These are phyloP conservation scores for Heliangelus exortis DNA, from an alignment of 2,797 vertebrate genomes.

Conservation along the genomic window DNA sequence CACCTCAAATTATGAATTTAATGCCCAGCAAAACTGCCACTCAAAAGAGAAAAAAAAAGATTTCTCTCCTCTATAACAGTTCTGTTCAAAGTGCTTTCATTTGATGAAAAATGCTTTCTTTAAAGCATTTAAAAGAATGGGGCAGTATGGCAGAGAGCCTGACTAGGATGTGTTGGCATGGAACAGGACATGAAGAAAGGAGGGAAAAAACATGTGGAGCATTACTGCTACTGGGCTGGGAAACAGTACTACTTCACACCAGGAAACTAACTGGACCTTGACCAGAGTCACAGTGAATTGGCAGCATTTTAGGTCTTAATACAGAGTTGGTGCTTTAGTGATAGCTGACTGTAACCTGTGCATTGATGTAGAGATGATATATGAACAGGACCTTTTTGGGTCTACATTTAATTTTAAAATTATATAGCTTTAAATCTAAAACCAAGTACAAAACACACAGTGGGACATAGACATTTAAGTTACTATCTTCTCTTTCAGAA, in stretches of 20 bases:
- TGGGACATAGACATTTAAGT: background rate
- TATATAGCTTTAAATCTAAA: background rate
- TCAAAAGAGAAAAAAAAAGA: background rate
- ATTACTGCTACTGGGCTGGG: slow-evolving; percentile 8
- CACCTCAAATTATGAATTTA: slow-evolving; percentile 31
- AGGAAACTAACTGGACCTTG: slow-evolving; percentile 40
- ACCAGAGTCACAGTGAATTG: slow-evolving; percentile 46
- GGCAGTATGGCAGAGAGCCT: slow-evolving; percentile 9
- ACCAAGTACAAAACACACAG: background rate
- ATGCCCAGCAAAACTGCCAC: background rate
- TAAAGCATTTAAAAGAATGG: slow-evolving; percentile 15
- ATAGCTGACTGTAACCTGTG: background rate
- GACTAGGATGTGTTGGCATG: background rate
- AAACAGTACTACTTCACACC: background rate
- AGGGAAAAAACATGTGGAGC: background rate
- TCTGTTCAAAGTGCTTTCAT: slow-evolving; percentile 3
- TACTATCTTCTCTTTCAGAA: background rate
- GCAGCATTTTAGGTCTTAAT: slow-evolving; percentile 36
- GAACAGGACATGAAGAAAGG: background rate
- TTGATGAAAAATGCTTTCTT: slow-evolving; percentile 34
- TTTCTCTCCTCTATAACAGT: slow-evolving; percentile 20
- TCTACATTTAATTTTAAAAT: slow-evolving; percentile 11
- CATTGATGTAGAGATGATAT: background rate
- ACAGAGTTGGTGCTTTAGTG: background rate
- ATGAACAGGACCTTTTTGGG: background rate